Evolutionary conservation across 2,797 vertebrate genomes (phyloP).

Genomic region (Chaenodraco wilsoni): DNA sequence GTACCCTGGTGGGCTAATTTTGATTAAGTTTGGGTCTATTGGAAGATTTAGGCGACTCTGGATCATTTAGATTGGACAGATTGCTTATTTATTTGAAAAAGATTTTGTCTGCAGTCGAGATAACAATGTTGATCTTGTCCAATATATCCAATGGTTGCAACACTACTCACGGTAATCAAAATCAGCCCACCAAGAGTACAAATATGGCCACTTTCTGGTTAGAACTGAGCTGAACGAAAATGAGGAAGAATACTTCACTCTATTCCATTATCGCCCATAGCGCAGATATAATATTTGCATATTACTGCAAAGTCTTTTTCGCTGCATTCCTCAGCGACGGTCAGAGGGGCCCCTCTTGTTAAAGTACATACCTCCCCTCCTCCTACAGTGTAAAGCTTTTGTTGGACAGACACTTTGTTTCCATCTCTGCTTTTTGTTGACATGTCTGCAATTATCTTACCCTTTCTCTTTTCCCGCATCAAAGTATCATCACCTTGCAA

Average conservation of each 20-base stretch:
- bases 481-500: background rate
- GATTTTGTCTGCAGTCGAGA: too few species aligned
- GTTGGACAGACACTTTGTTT: background rate
- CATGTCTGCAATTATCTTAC: background rate
- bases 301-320: background rate
- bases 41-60: too few species aligned
- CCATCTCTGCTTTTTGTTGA: conserved; percentile 6
- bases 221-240: background rate
- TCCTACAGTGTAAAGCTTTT: background rate
- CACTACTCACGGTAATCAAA: too few species aligned
- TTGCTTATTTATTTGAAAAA: too few species aligned
- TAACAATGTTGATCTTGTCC: too few species aligned
- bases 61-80: too few species aligned
- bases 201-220: too few species aligned
- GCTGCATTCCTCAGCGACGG: conserved; percentile 43
- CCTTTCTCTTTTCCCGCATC: background rate
- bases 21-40: too few species aligned
- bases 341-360: conserved; percentile 7
- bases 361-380: background rate
- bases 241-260: background rate
- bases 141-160: too few species aligned
- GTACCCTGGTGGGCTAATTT: too few species aligned
- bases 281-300: conserved; percentile 22
- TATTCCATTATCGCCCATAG: background rate
- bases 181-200: too few species aligned